A percentile compares a stretch with the other conserved stretches of the same genome.
phyloP scores from a whole-genome alignment of 2,113 vertebrate species.

The Lophura nycthemera region DNA sequence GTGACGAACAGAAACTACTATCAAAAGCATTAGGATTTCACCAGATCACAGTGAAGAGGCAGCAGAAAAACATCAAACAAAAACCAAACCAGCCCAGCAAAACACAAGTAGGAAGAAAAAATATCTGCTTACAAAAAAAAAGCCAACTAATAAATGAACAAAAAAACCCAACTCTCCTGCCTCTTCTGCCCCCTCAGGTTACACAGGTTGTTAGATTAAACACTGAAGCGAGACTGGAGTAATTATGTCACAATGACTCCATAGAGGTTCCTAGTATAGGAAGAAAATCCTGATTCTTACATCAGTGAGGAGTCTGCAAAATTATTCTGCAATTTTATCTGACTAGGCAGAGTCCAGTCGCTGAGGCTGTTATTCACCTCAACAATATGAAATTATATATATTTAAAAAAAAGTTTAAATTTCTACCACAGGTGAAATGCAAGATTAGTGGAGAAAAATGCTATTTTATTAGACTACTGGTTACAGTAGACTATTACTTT shows the following conservation, averaged over 20 bases:
- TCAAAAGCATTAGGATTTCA: not conserved
- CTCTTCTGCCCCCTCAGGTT: not conserved
- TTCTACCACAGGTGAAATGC: not conserved
- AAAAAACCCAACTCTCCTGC: not conserved
- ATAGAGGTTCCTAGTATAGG: not conserved
- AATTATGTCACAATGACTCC: not conserved
- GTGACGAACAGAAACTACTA: not conserved
- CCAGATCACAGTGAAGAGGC: not conserved
- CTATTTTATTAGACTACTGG: not conserved
- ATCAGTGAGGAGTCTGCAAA: not conserved
- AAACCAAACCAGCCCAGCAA: not conserved
- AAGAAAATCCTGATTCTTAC: not conserved
- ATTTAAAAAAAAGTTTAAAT: not conserved
- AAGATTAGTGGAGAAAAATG: not conserved
- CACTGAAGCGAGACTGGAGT: not conserved
- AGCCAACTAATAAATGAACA: not conserved
- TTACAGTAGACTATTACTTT: not conserved
- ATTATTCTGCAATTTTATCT: not conserved
- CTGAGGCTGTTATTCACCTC: not conserved
- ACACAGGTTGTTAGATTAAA: not conserved
- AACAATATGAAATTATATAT: not conserved
- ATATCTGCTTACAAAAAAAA: not conserved
- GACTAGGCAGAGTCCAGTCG: not conserved
- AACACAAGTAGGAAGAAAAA: not conserved
- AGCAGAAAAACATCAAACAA: not conserved